Evolutionary conservation across 2,888 invertebrate genomes (phyloP).

Genomic region (Bimastos eiseni): DNA sequence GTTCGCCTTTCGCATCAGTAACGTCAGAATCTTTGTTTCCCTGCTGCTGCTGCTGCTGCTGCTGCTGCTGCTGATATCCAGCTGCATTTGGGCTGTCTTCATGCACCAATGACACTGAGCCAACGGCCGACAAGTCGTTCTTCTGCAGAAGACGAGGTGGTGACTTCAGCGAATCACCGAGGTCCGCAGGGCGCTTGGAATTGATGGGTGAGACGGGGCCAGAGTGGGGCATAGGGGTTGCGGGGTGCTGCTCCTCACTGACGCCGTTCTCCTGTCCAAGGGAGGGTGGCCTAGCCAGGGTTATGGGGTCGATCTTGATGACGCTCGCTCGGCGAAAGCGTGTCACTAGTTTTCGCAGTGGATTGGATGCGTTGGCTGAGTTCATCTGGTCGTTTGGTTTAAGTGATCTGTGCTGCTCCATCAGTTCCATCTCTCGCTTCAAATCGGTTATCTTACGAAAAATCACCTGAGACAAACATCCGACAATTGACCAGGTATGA

Average conservation of each 20-base stretch:
- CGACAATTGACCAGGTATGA: background rate
- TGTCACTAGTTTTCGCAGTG: slow-evolving; percentile 81
- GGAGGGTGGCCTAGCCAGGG: background rate
- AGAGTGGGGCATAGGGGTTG: background rate
- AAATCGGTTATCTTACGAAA: slow-evolving; percentile 92
- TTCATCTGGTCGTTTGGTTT: slow-evolving; percentile 88
- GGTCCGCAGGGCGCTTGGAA: background rate
- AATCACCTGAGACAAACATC: slow-evolving; percentile 67
- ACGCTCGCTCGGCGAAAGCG: background rate
- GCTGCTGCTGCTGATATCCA: background rate
- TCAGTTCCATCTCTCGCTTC: slow-evolving; percentile 93
- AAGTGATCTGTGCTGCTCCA: slow-evolving; percentile 92
- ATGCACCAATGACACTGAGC: background rate
- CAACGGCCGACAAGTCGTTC: background rate
- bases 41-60: background rate
- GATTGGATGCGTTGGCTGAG: slow-evolving; percentile 48
- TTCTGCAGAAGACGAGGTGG: background rate
- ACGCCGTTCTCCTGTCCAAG: background rate
- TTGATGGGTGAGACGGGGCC: background rate
- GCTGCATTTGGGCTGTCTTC: background rate
- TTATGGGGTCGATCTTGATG: background rate
- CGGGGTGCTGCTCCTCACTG: background rate
- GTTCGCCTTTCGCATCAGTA: background rate
- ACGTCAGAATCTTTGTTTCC: background rate
- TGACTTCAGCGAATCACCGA: background rate